Evolutionary conservation across 2,797 vertebrate species (phyloP), one percentile per base, ranked within the genome.

Genomic region (Clarias platycephalus): DNA sequence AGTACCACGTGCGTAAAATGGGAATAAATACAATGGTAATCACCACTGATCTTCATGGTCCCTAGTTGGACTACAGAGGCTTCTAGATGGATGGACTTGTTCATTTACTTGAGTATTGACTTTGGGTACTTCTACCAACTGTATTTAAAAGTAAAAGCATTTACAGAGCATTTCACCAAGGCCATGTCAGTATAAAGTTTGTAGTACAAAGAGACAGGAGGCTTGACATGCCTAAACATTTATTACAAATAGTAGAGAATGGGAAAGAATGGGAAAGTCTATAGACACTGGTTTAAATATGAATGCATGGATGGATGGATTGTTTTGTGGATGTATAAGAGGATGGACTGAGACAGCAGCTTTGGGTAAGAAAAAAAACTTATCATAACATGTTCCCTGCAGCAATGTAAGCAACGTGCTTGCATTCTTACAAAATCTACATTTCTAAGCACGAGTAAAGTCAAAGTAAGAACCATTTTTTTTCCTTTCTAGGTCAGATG

Each of bases 401-500:
- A 64, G 40, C 6, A 49, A 10, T 3, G 28, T 53, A 34, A 74
- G 37, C 44, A 49, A 12, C 31, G 0, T 72, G 0, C n/a, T 24
- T 76, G 22, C n/a, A n/a, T 62, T 78, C 75, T 40, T 53, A 53
- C 13, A 26, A 62, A 78, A 62, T 37, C 28, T 77, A 77, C 24
- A 44, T 63, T 62, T 57, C 31, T 40, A 40, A 18, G 18, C 8
- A n/a, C 34, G 62, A 40, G 37, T 37, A 77, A 60, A 62, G 57
- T 58, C 24, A 18, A 9, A 60, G 31, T 60, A n/a, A 24, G 37
- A 80, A 28, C n/a, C 37, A 31, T 22, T 2, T 16, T 49, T 80
- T 80, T 80, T 80, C 66, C 77, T 66, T 66, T 80, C 18, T 62
- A 80, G 63, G 40, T 53, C 78, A 80, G 40, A 53, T 66, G 62